Evolutionary conservation across 1,140 invertebrate genomes (phyloP), one percentile per base, ranked within the genome.

Genomic region (Drosophila nikananu): DNA sequence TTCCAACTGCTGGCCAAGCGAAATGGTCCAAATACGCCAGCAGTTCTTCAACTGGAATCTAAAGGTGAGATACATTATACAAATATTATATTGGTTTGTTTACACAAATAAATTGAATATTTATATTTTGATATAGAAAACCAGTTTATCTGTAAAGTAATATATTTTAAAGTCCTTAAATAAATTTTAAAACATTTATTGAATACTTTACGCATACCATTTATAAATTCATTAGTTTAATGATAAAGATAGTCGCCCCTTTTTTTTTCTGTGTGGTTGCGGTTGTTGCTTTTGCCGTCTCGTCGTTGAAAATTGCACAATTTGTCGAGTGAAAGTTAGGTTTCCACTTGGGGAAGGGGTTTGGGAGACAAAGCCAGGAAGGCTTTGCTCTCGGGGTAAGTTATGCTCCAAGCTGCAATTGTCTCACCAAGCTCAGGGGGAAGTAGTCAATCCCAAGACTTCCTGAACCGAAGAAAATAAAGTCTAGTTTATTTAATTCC

Each of bases 31-130:
- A 52, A 84, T 92, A 61, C 91, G 86, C 49, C 42, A 80, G 62
- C 91, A 91, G 74, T 79, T 92, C 35, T 58, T 73, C 60, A 80
- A 80, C 64, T 92, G 91, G 91, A 91, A 92, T 62, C 74, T 92
- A 52, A 83, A 92, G 91, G 91, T 86, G 75, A 37, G 13, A 35
- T 12, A 35, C 5, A 35, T 0, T 32, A 10, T 9, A 32, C 2
- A 32, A 10, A 2, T 32, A 32, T 32, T 32, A 9, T 32, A 10
- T 10, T 32, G 2, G 30, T 15, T 37, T 37, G 12, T 13, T 37
- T n/a, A 51, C 9, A 25, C n/a, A 30, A n/a, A 6, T n/a, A 3
- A 12, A n/a, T 12, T 30, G 8, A 15, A 6, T 23, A 23, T 35
- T 35, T 15, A 32, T 0, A 15, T 9, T 21, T 35, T 54, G 5